These are phyloP conservation scores for Cyphomyrus discorhynchus DNA, from an alignment of 2,113 vertebrate genomes.

Conservation along the genomic window DNA sequence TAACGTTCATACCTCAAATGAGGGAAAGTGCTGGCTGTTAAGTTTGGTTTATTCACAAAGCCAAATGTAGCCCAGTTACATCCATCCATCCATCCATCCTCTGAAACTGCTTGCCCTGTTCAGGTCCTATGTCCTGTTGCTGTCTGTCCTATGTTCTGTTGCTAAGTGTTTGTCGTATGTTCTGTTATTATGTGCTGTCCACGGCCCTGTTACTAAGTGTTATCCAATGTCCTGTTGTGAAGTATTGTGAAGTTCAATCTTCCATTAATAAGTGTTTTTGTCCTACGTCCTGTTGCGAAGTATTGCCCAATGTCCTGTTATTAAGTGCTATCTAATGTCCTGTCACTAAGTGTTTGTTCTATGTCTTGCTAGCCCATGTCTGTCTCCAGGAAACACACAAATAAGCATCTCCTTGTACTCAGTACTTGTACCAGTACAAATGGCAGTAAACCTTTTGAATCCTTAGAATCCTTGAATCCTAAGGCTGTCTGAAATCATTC, in stretches of 20 bases:
- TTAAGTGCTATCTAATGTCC: too few species aligned
- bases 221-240: too few species aligned
- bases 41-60: neutral
- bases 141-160: neutral
- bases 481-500: neutral
- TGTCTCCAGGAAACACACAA: neutral
- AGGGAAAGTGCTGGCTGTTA: neutral
- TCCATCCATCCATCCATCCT: too few species aligned
- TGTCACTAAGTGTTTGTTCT: neutral
- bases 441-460: neutral
- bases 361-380: neutral
- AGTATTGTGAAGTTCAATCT: too few species aligned
- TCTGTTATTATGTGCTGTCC: neutral
- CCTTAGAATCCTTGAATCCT: neutral
- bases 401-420: neutral
- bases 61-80: neutral
- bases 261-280: too few species aligned
- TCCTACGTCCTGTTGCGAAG: too few species aligned
- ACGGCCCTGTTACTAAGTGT: too few species aligned
- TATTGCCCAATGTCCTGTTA: too few species aligned
- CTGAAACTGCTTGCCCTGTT: too few species aligned
- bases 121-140: neutral
- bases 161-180: too few species aligned
- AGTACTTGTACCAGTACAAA: neutral
- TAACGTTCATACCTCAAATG: neutral